Evolutionary conservation across 2,888 invertebrate species (phyloP), one percentile per base, ranked within the genome.

Genomic region (Luperina testacea): DNA sequence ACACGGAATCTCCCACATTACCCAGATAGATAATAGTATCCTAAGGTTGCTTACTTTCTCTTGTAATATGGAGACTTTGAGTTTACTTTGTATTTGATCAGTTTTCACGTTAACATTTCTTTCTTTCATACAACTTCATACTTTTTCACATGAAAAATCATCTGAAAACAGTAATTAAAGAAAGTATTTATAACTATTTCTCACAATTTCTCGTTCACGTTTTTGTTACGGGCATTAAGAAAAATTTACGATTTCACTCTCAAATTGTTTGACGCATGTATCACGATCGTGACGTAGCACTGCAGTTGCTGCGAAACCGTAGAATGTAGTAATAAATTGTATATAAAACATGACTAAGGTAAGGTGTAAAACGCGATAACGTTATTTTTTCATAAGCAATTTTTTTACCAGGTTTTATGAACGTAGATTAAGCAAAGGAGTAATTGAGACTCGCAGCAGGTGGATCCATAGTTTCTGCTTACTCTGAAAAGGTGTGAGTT

Each of bases 281-380:
- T 73, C 64, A 82, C 69, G 59, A 61, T 64, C n/a, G 24, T 82
- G 84, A 84, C 84, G 80, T 82, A 45, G 17, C 1, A 48, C 48
- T 48, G 13, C 48, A 9, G 57, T 64, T 61, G 70, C 70, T 61
- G 32, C 8, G n/a, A 59, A 61, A 17, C n/a, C 32, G 32, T 57
- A 53, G 5, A 72, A 53, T 45, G 11, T n/a, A n/a, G 68, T 76
- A 76, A 81, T 64, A 48, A 24, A 57, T 57, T 80, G n/a, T 27
- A 27, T 48, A n/a, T 45, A 42, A 27, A 81, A 64, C 17, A 73
- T 57, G 17, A 63, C 20, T 15, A 15, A 80, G 11, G 32, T 15
- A 15, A 80, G 11, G 32, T 32, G 45, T 24, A 48, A 64, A 81
- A 48, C 15, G 48, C 17, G 57, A 72, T 78, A 65, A 20, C 1